A percentile compares a stretch with the other conserved stretches of the same genome.
phyloP scores from a whole-genome alignment of 2,797 vertebrate genomes.

The Zalophus californianus region DNA sequence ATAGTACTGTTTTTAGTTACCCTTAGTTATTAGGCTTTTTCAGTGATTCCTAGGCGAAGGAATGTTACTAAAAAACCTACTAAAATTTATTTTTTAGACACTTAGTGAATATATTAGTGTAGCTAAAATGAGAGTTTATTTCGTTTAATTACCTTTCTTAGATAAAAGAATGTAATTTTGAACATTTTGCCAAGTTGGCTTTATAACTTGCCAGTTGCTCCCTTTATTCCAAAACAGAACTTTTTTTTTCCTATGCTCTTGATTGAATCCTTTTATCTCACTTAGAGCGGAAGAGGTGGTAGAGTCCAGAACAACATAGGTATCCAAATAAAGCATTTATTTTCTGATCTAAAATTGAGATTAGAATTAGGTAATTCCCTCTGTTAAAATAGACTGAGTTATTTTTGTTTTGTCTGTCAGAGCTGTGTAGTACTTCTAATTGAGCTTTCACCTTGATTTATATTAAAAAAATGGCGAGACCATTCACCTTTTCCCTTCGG shows the following conservation, averaged over 20 bases:
- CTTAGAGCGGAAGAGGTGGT: neutral
- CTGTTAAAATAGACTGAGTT: neutral
- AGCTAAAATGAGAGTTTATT: constrained; percentile 24
- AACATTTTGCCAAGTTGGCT: neutral
- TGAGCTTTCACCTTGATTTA: neutral
- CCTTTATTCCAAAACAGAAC: neutral
- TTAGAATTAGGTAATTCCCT: neutral
- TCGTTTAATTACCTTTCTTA: constrained; percentile 19
- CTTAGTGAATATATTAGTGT: neutral
- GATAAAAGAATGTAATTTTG: constrained; percentile 12
- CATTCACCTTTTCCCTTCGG: neutral
- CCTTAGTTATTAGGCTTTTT: neutral
- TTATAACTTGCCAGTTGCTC: neutral
- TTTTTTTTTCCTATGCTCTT: neutral
- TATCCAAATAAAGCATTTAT: neutral
- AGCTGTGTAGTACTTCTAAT: neutral
- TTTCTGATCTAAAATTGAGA: constrained; percentile 46
- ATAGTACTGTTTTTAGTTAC: constrained; percentile 31
- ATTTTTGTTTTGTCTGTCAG: constrained; percentile 26
- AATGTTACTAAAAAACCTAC: neutral
- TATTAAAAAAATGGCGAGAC: neutral
- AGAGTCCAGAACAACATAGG: neutral
- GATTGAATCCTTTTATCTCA: constrained; percentile 22
- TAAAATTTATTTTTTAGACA: constrained; percentile 2
- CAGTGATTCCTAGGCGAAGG: neutral